Base-by-base conservation (phyloP, 2,797 vertebrate species). In the Poeciliopsis gracilis region DNA sequence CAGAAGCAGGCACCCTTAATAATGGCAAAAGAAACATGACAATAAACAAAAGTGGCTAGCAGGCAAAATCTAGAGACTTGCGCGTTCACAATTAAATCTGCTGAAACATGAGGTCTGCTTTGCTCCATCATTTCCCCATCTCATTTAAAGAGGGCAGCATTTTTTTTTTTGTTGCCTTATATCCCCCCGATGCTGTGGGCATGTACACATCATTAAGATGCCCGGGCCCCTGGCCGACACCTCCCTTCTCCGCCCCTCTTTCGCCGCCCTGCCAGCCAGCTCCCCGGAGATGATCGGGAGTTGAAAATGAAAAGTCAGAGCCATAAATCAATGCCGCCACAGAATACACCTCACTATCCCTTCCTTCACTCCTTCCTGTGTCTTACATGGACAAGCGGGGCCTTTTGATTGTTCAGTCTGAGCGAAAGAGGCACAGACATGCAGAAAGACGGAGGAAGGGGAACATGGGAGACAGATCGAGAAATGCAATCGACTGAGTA, bases 231-330 rank as follows among this genome's bases (percentile, higher is more conserved):
- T 78, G 80, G 81, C 80, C 84, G 73, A 69, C 84, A 73, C 80
- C 81, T 8, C 78, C 59, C 77, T 76, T 41, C 73, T 28, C 18
- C 73, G 7, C 67, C 82, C 77, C 63, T 28, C 3, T 30, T 33
- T 30, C 73, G 36, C 69, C 79, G 18, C 78, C 86, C 86, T 88
- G 87, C 87, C 84, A 77, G 84, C 82, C 80, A 61, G 81, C 82
- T 94, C 92, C 90, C 87, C 70, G 77, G 89, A 89, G 91, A 93
- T 92, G 94, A 94, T 94, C 90, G 93, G 75, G 87, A 87, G 92
- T 93, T 93, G 93, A 91, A 92, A 93, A 93, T 93, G 92, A 94
- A 93, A 94, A 93, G 90, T 93, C 92, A 92, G 82, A 83, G 91
- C 87, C 87, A 93, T 93, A 93, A 94, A 94, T 95, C 90, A 93